A percentile compares a stretch with the other conserved stretches of the same genome.
These are phyloP conservation scores for Bos javanicus DNA, from an alignment of 2,113 vertebrate genomes.

Conservation along the genomic window DNA sequence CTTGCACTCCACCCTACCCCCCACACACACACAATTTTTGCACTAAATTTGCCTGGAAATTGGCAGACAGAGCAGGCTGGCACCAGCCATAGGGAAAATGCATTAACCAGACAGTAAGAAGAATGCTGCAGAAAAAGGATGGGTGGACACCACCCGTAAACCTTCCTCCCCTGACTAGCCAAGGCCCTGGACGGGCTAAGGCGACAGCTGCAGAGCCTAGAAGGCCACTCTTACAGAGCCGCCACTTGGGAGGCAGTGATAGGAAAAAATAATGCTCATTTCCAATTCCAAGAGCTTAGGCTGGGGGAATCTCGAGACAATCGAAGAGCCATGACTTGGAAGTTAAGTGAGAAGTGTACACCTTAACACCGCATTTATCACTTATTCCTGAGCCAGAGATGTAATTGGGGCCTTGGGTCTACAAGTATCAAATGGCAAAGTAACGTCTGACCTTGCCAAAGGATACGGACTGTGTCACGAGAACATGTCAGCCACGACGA, in stretches of 20 bases:
- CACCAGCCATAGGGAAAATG: not conserved
- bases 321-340: not conserved
- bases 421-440: not conserved
- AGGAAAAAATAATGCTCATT: conserved; percentile 52
- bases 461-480: not conserved
- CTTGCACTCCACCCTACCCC: not conserved
- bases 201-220: not conserved
- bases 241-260: conserved; percentile 26
- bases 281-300: not conserved
- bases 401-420: not conserved
- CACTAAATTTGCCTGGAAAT: not conserved
- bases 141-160: not conserved
- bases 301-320: not conserved
- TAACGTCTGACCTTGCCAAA: not conserved
- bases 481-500: not conserved
- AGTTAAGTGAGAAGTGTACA: not conserved
- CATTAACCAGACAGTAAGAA: not conserved
- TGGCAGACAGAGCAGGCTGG: not conserved
- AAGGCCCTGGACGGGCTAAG: not conserved
- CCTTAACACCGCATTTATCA: not conserved
- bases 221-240: not conserved
- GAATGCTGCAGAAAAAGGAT: not conserved
- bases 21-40: not conserved
- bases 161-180: not conserved
- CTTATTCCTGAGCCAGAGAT: not conserved